Evolutionary conservation across 2,113 vertebrate species (phyloP), one percentile per base, ranked within the genome.

Genomic region (Pelecanus crispus): DNA sequence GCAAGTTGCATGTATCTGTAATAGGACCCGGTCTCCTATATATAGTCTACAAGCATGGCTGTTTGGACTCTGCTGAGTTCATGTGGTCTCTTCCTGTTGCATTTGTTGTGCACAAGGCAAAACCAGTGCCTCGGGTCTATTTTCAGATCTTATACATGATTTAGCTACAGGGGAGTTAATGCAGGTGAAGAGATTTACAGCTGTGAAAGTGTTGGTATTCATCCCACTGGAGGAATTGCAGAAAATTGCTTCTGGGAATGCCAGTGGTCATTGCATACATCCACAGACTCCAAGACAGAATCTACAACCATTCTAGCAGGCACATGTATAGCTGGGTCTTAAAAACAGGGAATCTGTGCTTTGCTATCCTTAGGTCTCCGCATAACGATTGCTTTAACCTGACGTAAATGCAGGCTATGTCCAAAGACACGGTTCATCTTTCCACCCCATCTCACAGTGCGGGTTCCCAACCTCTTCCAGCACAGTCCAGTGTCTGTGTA

Each of bases 41-140:
- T 1, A 66, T 0, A 52, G 40, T 38, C 45, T 38, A 28, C 47
- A 63, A 20, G 40, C 14, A 26, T 0, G 0, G 7, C 40, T 79
- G 11, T 18, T 80, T 66, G 75, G 45, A 40, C 34, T 63, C 38
- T 73, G 38, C 55, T 71, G 25, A 77, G n/a, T 56, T 90, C 88
- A 84, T 1, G 10, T 42, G 32, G 31, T 47, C 90, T 83, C 36
- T 38, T 86, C 44, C 18, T 50, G 12, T 55, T 61, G 11, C 26
- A 28, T 71, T 63, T 66, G 31, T 26, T 47, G 32, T 38, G 28
- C 9, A 44, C 32, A 78, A 71, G 55, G 7, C 55, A 66, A 66
- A 40, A 42, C 2, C 0, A 0, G 32, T 86, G 20, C 34, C 47
- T 66, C 40, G 16, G 19, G 32, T 53, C 36, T 74, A 5, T 63